Evolutionary conservation across 2,113 vertebrate species (phyloP).

Genomic region (Gobius niger): DNA sequence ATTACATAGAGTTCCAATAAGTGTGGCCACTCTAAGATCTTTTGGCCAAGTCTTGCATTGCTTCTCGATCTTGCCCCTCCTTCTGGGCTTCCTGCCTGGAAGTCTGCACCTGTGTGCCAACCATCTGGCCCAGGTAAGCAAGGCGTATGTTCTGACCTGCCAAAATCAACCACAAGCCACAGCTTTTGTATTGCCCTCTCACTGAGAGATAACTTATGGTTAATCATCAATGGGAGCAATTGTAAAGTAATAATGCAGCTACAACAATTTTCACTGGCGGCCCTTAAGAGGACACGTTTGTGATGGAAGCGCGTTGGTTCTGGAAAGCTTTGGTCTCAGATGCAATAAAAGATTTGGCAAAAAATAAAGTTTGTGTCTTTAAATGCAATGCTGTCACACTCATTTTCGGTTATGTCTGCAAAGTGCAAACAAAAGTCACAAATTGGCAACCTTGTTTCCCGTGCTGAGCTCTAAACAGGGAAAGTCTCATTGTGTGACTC

Average conservation of each 20-base stretch:
- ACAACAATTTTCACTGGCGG: constrained; percentile 59
- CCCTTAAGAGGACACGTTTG: constrained; percentile 38
- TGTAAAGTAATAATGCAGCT: neutral
- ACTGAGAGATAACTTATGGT: no score
- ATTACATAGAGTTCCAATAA: no score
- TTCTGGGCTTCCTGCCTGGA: no score
- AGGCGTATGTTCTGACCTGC: constrained; percentile 18
- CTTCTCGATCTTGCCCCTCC: no score
- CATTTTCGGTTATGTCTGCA: constrained; percentile 37
- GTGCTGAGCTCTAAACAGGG: neutral
- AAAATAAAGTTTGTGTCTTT: constrained; percentile 54
- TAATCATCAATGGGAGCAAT: no score
- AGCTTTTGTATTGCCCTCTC: no score
- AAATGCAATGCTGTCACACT: constrained; percentile 47
- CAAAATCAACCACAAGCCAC: constrained; percentile 36
- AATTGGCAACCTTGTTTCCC: constrained; percentile 44
- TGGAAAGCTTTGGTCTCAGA: constrained; percentile 37
- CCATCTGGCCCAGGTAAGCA: no score
- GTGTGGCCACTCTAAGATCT: no score
- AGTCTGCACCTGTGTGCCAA: no score
- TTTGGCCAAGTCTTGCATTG: no score
- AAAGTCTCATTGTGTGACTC: constrained; percentile 13
- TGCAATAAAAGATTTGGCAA: constrained; percentile 34
- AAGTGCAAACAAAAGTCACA: constrained; percentile 39
- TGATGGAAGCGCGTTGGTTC: constrained; percentile 47